Evolutionary conservation across 2,797 vertebrate genomes (phyloP).

Genomic region (Buceros bicornis): DNA sequence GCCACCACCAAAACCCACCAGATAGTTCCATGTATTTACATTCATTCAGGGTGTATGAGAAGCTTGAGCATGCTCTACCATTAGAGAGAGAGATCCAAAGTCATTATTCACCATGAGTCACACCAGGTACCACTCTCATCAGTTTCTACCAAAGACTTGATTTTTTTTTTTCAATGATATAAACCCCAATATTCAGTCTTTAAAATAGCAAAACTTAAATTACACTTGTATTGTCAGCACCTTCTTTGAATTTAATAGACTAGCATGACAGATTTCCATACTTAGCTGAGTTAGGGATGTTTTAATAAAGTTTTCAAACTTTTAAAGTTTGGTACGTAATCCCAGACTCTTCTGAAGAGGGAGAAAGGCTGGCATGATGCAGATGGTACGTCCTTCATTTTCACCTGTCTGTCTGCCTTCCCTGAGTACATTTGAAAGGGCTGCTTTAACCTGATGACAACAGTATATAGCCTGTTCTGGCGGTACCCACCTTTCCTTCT

Average conservation of each 20-base stretch:
- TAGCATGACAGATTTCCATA: background rate
- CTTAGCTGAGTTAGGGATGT: background rate
- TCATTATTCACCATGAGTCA: background rate
- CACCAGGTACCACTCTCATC: background rate
- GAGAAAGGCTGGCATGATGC: background rate
- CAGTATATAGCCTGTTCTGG: background rate
- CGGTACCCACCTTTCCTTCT: background rate
- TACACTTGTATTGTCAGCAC: background rate
- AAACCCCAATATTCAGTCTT: background rate
- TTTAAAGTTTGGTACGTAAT: background rate
- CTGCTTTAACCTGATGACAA: background rate
- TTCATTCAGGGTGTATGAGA: background rate
- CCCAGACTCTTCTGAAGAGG: background rate
- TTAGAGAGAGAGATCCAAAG: background rate
- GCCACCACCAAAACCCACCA: background rate
- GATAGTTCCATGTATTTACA: background rate
- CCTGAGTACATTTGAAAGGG: background rate
- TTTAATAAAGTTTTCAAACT: background rate
- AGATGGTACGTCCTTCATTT: background rate
- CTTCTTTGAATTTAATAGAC: background rate
- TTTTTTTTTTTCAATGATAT: background rate
- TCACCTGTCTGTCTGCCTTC: background rate
- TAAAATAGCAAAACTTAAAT: background rate
- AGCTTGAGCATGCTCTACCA: background rate
- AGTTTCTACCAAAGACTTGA: background rate